Evolutionary conservation across 2,797 vertebrate species (phyloP).

Genomic region (Parambassis ranga): DNA sequence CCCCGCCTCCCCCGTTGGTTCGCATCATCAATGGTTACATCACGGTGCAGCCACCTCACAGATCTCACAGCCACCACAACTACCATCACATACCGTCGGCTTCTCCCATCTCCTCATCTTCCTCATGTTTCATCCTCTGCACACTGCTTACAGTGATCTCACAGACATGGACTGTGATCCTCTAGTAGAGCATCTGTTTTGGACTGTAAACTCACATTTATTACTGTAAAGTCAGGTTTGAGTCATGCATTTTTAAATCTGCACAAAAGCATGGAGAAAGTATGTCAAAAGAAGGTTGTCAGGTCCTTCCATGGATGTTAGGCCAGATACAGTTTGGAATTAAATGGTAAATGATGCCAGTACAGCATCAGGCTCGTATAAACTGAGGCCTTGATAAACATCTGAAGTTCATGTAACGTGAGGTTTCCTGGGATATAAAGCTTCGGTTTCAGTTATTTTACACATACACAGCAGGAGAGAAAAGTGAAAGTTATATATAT

Average conservation of each 20-base stretch:
- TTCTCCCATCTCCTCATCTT: slow-evolving; percentile 38
- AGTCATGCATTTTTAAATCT: not conserved
- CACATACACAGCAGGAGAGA: not conserved
- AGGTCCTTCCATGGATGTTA: slow-evolving; percentile 7
- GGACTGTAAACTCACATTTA: not conserved
- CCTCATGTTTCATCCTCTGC: slow-evolving; percentile 37
- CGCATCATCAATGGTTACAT: slow-evolving; percentile 85
- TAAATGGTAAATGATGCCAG: slow-evolving; percentile 6
- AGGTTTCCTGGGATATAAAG: slow-evolving; percentile 8
- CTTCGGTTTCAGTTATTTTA: slow-evolving; percentile 6
- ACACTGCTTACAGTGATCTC: slow-evolving; percentile 15
- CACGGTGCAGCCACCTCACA: slow-evolving; percentile 75
- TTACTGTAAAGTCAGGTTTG: not conserved
- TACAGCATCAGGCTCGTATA: slow-evolving; percentile 8
- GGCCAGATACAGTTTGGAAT: slow-evolving; percentile 3
- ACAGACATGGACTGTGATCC: slow-evolving; percentile 26
- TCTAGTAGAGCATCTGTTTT: slow-evolving; percentile 9
- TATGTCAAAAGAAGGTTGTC: slow-evolving; percentile 19
- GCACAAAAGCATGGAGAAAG: not conserved
- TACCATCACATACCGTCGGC: slow-evolving; percentile 55
- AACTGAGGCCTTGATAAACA: slow-evolving; percentile 2
- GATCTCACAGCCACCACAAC: slow-evolving; percentile 38
- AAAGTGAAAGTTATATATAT: not conserved
- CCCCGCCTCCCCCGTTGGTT: slow-evolving; percentile 77
- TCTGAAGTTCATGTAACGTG: not conserved